phyloP scores from a whole-genome alignment of 2,888 invertebrate species.

The Spilosoma lubricipeda region DNA sequence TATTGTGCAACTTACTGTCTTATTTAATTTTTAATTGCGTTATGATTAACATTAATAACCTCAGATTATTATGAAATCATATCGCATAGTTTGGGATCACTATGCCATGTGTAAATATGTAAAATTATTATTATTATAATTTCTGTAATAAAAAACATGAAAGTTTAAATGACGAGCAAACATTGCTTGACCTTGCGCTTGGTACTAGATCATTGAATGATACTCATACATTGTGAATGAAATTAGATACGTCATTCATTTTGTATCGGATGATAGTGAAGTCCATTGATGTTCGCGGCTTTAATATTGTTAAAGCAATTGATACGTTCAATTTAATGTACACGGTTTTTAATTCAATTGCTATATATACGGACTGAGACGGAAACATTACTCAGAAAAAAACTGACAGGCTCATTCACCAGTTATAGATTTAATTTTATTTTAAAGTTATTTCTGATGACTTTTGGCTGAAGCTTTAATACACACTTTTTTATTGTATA shows the following conservation, averaged over 20 bases:
- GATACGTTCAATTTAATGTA: neutral
- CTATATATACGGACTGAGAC: neutral
- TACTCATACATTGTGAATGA: neutral
- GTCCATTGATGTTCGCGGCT: neutral
- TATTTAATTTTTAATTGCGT: too few species aligned
- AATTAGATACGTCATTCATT: neutral
- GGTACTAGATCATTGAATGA: neutral
- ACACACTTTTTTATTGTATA: too few species aligned
- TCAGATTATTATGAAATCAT: too few species aligned
- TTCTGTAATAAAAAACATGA: neutral
- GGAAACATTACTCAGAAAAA: neutral
- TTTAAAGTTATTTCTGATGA: neutral
- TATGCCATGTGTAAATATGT: too few species aligned
- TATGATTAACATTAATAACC: too few species aligned
- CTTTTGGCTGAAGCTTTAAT: too few species aligned
- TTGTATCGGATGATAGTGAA: neutral
- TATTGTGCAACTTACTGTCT: too few species aligned
- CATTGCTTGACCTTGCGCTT: neutral
- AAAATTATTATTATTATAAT: too few species aligned
- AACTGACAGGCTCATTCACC: neutral
- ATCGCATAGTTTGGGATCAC: too few species aligned
- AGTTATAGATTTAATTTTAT: neutral
- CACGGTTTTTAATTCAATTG: neutral
- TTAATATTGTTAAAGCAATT: neutral
- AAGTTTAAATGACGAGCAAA: neutral